Percentiles rank a stretch among this genome's conserved stretches.
Conservation (phyloP, 2,888 invertebrate genomes). For the Parthenolecanium corni region DNA sequence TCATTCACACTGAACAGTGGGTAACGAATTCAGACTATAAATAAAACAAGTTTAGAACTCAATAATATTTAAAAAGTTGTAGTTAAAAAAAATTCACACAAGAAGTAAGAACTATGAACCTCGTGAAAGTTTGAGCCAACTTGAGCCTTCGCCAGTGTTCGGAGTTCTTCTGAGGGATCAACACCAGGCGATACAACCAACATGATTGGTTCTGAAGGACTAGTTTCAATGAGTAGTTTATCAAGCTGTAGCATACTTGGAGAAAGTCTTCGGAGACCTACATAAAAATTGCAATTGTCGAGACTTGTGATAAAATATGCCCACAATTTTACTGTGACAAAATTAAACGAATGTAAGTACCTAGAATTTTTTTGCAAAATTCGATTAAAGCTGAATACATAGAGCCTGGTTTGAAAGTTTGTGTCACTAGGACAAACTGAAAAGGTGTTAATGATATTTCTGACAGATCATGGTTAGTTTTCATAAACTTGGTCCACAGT, state of each 20-base stretch:
- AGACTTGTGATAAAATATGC: no score
- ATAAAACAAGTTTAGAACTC: no score
- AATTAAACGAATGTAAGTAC: no score
- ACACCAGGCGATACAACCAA: constrained; percentile 78
- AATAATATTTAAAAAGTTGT: no score
- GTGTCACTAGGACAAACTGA: constrained; percentile 66
- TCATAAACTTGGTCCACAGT: constrained; percentile 56
- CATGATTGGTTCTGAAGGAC: constrained; percentile 58
- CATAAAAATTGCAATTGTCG: neutral
- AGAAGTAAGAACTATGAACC: constrained; percentile 31
- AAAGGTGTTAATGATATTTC: constrained; percentile 52
- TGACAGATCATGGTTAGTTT: constrained; percentile 45
- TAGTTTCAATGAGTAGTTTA: constrained; percentile 47
- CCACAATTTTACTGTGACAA: neutral
- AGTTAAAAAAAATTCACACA: neutral
- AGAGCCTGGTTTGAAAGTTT: constrained; percentile 71
- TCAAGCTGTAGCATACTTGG: constrained; percentile 48
- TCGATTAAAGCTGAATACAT: constrained; percentile 62
- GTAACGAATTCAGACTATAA: no score
- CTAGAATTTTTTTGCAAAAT: constrained; percentile 44
- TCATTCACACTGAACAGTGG: no score
- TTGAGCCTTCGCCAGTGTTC: constrained; percentile 48
- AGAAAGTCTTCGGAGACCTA: constrained; percentile 45
- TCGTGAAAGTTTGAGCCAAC: constrained; percentile 47
- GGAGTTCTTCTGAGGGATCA: constrained; percentile 76